phyloP scores from a whole-genome alignment of 2,797 vertebrate species.

The Podargus strigoides region DNA sequence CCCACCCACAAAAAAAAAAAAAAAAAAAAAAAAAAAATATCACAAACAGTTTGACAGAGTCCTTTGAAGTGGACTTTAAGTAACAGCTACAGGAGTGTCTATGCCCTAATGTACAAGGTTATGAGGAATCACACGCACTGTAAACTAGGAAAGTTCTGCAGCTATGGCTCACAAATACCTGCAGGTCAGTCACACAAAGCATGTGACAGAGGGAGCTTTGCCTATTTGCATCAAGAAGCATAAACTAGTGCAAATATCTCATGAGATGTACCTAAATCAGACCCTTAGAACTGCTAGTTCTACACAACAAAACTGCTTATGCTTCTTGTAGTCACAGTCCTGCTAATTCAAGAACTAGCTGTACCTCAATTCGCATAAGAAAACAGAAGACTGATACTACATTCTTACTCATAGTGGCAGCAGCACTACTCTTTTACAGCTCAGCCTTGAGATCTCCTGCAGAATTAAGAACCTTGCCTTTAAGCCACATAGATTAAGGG shows the following conservation, averaged over 20 bases:
- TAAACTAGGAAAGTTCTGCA: background rate
- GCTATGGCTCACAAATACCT: background rate
- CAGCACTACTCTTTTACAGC: background rate
- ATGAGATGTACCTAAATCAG: background rate
- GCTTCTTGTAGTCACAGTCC: background rate
- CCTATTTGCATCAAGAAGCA: background rate
- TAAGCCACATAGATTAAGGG: background rate
- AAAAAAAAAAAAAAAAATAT: no score
- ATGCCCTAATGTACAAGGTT: background rate
- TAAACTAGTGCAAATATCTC: background rate
- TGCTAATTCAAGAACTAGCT: background rate
- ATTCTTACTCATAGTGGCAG: background rate
- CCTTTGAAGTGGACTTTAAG: background rate
- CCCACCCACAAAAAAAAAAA: background rate
- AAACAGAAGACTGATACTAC: background rate
- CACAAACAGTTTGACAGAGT: background rate
- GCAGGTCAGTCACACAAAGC: background rate
- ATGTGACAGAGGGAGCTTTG: background rate
- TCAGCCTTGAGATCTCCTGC: background rate
- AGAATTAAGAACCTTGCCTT: background rate
- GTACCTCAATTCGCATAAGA: background rate
- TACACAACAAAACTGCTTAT: background rate
- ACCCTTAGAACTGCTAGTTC: background rate
- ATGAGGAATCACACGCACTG: background rate
- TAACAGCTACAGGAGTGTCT: background rate